Conservation (phyloP, 2,888 invertebrate genomes). For the Endomychus coccineus region DNA sequence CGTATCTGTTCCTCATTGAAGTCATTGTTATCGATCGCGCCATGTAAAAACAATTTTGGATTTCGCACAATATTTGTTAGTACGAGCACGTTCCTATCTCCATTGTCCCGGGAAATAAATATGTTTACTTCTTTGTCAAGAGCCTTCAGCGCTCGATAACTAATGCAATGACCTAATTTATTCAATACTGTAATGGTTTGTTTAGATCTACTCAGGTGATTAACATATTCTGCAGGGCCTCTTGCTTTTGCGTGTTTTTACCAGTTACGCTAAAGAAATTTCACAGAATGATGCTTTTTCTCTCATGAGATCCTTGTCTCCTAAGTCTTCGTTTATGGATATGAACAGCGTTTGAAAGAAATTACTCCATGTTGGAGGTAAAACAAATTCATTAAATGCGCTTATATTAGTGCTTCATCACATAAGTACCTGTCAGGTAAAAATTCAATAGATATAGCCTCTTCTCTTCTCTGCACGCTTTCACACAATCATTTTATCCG, state of each 20-base stretch:
- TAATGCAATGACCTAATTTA: constrained; percentile 17
- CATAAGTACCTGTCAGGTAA: constrained; percentile 12
- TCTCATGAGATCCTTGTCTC: constrained; percentile 18
- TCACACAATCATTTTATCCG: no score
- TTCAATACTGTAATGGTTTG: constrained; percentile 15
- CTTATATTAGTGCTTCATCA: constrained; percentile 22
- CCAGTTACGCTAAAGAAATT: constrained; percentile 18
- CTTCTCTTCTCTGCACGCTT: no score
- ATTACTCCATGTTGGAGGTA: constrained; percentile 18
- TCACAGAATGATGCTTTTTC: constrained; percentile 21
- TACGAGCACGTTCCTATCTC: constrained; percentile 11
- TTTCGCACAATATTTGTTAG: constrained; percentile 6
- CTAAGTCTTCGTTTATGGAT: constrained; percentile 19
- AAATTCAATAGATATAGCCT: no score
- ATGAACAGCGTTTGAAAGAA: constrained; percentile 22
- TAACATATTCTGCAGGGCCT: constrained; percentile 18
- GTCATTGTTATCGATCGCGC: constrained; percentile 13
- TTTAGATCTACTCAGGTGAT: constrained; percentile 18
- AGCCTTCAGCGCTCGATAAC: constrained; percentile 9
- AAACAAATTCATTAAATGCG: constrained; percentile 13
- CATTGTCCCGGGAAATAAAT: constrained; percentile 12
- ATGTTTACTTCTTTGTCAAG: constrained; percentile 13
- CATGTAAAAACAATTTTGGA: constrained; percentile 9
- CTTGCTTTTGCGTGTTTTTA: constrained; percentile 17
- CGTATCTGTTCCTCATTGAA: constrained; percentile 11